phyloP scores from a whole-genome alignment of 2,113 vertebrate genomes.

The Symphodus melops region DNA sequence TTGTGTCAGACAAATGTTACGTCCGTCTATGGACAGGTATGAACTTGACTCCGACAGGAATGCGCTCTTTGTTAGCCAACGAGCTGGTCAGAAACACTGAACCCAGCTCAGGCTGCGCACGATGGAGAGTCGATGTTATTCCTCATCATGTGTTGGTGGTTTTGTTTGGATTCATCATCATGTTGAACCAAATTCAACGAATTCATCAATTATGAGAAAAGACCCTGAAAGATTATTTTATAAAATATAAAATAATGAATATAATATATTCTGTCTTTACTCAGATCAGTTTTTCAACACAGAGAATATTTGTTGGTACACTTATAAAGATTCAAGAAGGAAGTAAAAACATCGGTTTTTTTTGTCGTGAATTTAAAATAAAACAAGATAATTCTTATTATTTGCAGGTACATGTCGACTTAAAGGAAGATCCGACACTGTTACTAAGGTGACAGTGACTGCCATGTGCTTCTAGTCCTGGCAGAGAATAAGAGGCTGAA shows the following conservation, averaged over 20 bases:
- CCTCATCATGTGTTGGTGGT: not conserved
- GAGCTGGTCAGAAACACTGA: not conserved
- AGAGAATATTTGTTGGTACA: no score
- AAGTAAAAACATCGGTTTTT: no score
- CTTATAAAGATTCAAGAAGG: no score
- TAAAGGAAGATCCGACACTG: not conserved
- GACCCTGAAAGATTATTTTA: no score
- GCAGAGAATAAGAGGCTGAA: not conserved
- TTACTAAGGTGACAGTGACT: not conserved
- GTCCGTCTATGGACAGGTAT: constrained; percentile 33
- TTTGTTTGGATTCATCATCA: no score
- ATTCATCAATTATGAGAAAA: no score
- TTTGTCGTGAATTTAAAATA: not conserved
- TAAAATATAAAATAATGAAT: no score
- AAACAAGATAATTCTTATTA: not conserved
- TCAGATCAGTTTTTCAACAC: no score
- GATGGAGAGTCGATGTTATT: no score
- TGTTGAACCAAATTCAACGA: no score
- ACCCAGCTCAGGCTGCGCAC: not conserved
- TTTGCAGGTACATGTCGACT: no score
- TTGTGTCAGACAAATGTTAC: constrained; percentile 4
- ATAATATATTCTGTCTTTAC: no score
- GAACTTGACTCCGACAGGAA: constrained; percentile 40
- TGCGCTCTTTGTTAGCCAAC: constrained; percentile 23
- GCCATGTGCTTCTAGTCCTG: not conserved